phyloP scores from a whole-genome alignment of 2,888 invertebrate species.

The Drosophila heteroneura region DNA sequence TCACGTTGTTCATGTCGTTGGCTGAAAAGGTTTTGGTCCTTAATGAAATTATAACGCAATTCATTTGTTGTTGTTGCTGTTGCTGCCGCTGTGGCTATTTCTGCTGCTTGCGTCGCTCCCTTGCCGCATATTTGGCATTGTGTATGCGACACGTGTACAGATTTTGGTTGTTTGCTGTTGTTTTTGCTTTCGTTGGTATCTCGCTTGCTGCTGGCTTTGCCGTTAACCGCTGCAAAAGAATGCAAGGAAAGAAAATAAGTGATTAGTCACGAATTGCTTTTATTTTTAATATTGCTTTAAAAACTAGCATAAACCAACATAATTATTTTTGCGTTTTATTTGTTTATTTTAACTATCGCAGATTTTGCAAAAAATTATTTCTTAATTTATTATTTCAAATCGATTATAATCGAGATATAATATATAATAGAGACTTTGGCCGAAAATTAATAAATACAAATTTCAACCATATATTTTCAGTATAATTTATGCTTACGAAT shows the following conservation, averaged over 20 bases:
- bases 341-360: neutral
- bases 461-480: neutral
- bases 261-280: slow-evolving; percentile 7
- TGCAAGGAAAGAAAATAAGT: slow-evolving; percentile 17
- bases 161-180: slow-evolving; percentile 32
- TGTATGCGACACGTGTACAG: slow-evolving; percentile 59
- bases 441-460: neutral
- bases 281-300: slow-evolving; percentile 2
- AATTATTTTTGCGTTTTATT: neutral
- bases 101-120: slow-evolving; percentile 14
- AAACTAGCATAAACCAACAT: neutral
- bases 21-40: slow-evolving; percentile 72
- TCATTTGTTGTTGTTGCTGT: slow-evolving; percentile 49
- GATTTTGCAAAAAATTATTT: neutral
- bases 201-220: slow-evolving; percentile 7
- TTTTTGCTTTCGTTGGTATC: slow-evolving; percentile 28
- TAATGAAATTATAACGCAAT: slow-evolving; percentile 81
- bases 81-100: slow-evolving; percentile 14
- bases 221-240: slow-evolving; percentile 55
- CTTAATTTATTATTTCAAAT: neutral
- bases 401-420: neutral
- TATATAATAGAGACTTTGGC: neutral
- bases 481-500: neutral
- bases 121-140: slow-evolving; percentile 48
- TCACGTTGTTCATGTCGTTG: slow-evolving; percentile 35